Percentiles rank a stretch among this genome's conserved stretches.
Evolutionary conservation across 1,140 invertebrate genomes (phyloP).

Genomic region (Radopholus similis): DNA sequence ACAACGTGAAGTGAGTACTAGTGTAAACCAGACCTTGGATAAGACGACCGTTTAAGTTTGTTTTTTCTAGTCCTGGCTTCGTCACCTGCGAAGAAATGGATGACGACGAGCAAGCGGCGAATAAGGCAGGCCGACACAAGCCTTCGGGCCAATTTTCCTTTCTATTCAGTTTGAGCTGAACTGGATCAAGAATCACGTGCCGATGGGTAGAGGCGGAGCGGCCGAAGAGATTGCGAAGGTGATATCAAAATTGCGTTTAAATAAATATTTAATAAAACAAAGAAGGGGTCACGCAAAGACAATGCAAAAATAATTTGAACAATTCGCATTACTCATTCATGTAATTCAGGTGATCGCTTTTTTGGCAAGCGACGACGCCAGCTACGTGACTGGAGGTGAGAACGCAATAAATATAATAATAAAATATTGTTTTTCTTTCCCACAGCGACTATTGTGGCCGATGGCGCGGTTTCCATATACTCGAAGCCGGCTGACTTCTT

Average conservation of each 20-base stretch:
- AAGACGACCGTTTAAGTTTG: not conserved
- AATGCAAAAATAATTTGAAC: too few relatives aligned
- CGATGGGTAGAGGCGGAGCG: slow-evolving; percentile 21
- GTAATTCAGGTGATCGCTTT: too few relatives aligned
- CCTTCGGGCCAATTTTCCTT: too few relatives aligned
- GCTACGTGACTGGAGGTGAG: slow-evolving; percentile 12
- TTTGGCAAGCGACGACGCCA: slow-evolving; percentile 28
- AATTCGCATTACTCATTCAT: too few relatives aligned
- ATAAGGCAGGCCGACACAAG: slow-evolving; percentile 6
- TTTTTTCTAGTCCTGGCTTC: slow-evolving; percentile 20
- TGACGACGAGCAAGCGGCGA: slow-evolving; percentile 19
- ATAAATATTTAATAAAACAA: too few relatives aligned
- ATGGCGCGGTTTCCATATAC: slow-evolving; percentile 18
- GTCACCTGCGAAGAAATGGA: slow-evolving; percentile 15
- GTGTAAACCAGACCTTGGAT: not conserved
- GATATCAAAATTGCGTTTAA: too few relatives aligned
- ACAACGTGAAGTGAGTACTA: slow-evolving; percentile 18
- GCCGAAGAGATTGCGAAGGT: slow-evolving; percentile 29
- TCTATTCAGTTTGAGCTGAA: slow-evolving; percentile 27
- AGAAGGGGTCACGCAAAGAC: too few relatives aligned
- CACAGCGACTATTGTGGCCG: slow-evolving; percentile 7
- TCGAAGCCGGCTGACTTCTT: slow-evolving; percentile 23
- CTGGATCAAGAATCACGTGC: slow-evolving; percentile 37
- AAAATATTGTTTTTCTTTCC: not conserved
- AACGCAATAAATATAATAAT: not conserved